These are phyloP conservation scores for Chamaea fasciata DNA, from an alignment of 2,113 vertebrate genomes.

Conservation along the genomic window DNA sequence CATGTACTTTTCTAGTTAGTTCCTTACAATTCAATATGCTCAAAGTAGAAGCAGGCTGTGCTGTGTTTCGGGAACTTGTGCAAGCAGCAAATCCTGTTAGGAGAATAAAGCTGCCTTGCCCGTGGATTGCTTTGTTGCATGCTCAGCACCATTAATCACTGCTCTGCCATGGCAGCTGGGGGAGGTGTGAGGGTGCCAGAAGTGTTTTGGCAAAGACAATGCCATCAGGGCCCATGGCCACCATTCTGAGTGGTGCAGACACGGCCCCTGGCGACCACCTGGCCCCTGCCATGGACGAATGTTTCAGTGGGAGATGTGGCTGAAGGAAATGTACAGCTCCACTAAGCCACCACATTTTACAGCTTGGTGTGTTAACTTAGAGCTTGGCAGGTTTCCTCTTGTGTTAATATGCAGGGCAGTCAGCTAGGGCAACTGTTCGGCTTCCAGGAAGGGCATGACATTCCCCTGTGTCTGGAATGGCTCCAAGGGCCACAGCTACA, in stretches of 20 bases:
- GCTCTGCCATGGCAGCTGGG: rapidly evolving
- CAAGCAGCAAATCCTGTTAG: constrained; percentile 3
- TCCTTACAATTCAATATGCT: neutral
- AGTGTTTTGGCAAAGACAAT: neutral
- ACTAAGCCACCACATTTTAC: rapidly evolving
- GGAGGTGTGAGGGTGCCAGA: neutral
- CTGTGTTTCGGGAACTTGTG: neutral
- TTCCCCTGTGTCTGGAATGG: neutral
- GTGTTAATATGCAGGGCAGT: neutral
- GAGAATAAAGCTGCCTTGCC: neutral
- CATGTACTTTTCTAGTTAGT: neutral
- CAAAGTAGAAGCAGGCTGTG: neutral
- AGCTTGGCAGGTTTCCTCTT: neutral
- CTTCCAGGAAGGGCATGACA: neutral
- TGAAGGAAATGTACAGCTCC: neutral
- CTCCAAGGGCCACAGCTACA: neutral
- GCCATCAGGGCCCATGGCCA: rapidly evolving
- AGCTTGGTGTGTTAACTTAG: neutral
- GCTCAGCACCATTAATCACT: neutral
- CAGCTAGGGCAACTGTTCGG: neutral
- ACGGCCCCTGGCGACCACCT: rapidly evolving
- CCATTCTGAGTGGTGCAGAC: neutral
- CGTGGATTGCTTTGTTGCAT: neutral
- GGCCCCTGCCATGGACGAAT: rapidly evolving
- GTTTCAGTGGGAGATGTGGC: neutral